Evolutionary conservation across 2,113 vertebrate species (phyloP).

Genomic region (Mesembrinibis cayennensis): DNA sequence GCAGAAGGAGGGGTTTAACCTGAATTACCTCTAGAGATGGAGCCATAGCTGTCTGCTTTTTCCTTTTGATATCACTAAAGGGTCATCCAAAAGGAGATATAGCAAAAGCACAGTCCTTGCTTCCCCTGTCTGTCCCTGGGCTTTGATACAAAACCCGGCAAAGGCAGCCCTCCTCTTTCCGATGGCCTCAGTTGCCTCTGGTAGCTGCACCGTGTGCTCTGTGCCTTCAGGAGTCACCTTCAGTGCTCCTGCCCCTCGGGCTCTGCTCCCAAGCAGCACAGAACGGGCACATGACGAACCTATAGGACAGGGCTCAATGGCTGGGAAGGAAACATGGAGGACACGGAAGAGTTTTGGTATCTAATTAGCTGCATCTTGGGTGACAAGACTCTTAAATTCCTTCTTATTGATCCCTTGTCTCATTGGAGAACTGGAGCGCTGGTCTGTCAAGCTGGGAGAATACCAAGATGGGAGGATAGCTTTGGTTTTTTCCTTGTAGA

Average conservation of each 20-base stretch:
- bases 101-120: background rate
- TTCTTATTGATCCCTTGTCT: background rate
- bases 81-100: accelerated
- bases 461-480: background rate
- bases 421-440: accelerated
- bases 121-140: accelerated
- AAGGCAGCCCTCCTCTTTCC: background rate
- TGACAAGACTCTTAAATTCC: background rate
- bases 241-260: background rate
- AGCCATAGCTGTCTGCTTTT: background rate
- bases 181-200: background rate
- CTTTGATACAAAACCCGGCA: accelerated
- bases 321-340: background rate
- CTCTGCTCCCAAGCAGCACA: background rate
- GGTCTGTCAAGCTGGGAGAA: background rate
- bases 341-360: background rate
- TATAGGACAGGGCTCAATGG: background rate
- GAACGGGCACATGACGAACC: background rate
- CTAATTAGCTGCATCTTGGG: background rate
- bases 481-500: conserved; percentile 2
- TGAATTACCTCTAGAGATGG: background rate
- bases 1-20: background rate
- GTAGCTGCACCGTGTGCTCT: background rate
- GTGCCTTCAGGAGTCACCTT: conserved; percentile 50
- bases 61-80: background rate